Evolutionary conservation across 2,888 invertebrate genomes (phyloP).

Genomic region (Penaeus monodon): DNA sequence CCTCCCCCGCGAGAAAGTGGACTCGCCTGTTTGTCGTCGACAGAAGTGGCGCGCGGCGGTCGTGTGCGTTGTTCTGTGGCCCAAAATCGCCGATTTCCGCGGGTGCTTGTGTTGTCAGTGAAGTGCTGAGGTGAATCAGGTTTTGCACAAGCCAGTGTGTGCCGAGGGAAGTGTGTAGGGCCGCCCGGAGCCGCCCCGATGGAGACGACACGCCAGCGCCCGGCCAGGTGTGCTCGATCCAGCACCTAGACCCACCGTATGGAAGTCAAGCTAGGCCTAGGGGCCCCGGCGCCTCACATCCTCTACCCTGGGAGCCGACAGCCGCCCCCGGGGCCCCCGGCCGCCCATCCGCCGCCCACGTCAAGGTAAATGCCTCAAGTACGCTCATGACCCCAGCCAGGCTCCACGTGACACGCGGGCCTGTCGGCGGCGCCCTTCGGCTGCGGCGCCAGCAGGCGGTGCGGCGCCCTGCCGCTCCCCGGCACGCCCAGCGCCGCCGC

Average conservation of each 20-base stretch:
- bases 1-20: slow-evolving; percentile 48
- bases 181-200: slow-evolving; percentile 20
- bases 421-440: no score
- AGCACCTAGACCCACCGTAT: slow-evolving; percentile 33
- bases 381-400: no score
- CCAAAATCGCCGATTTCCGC: slow-evolving; percentile 31
- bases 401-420: no score
- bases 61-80: slow-evolving; percentile 48
- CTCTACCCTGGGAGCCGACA: slow-evolving; percentile 52
- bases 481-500: no score
- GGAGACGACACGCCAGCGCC: slow-evolving; percentile 16
- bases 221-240: slow-evolving; percentile 15
- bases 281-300: slow-evolving; percentile 50
- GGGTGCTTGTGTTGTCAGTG: slow-evolving; percentile 27
- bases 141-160: slow-evolving; percentile 13
- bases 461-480: background rate
- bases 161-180: slow-evolving; percentile 9
- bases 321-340: slow-evolving; percentile 50
- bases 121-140: slow-evolving; percentile 24
- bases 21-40: slow-evolving; percentile 47
- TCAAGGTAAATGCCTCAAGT: slow-evolving; percentile 38
- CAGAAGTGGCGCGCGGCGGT: slow-evolving; percentile 46
- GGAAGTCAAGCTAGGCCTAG: slow-evolving; percentile 51
- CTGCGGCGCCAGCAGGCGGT: no score
- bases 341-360: slow-evolving; percentile 54